phyloP scores from a whole-genome alignment of 2,113 vertebrate species.

The Nycticryphes semicollaris region DNA sequence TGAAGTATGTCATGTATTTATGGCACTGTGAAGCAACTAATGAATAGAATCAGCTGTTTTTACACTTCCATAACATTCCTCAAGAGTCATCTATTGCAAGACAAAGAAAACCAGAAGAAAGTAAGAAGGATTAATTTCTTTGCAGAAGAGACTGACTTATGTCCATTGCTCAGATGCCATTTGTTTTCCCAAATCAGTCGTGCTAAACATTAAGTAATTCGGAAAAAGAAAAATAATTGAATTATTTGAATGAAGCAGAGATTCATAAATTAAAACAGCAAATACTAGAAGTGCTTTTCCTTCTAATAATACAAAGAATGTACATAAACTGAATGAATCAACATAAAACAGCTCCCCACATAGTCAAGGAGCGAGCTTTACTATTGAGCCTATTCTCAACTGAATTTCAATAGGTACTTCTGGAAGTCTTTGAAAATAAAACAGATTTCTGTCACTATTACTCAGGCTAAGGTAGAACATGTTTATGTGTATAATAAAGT shows the following conservation, averaged over 20 bases:
- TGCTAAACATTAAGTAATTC: background rate
- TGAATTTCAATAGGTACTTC: background rate
- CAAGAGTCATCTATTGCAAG: background rate
- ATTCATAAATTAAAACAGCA: background rate
- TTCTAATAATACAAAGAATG: background rate
- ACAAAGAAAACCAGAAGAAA: background rate
- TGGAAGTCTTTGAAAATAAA: background rate
- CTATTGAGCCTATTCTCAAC: background rate
- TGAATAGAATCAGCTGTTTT: background rate
- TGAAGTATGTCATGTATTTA: background rate
- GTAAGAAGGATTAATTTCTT: background rate
- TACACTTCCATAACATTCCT: background rate
- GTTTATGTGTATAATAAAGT: background rate
- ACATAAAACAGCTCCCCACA: background rate
- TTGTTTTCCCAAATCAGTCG: background rate
- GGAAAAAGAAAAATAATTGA: background rate
- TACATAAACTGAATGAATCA: background rate
- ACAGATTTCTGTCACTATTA: background rate
- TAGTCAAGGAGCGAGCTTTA: background rate
- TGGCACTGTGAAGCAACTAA: background rate
- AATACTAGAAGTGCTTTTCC: background rate
- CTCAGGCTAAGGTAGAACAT: background rate
- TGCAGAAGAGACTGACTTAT: background rate
- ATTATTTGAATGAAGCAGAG: background rate
- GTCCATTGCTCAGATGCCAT: rapidly evolving